Base-by-base conservation (phyloP, 64 coral and sea anemone genomes). In the Montipora efflorescens region DNA sequence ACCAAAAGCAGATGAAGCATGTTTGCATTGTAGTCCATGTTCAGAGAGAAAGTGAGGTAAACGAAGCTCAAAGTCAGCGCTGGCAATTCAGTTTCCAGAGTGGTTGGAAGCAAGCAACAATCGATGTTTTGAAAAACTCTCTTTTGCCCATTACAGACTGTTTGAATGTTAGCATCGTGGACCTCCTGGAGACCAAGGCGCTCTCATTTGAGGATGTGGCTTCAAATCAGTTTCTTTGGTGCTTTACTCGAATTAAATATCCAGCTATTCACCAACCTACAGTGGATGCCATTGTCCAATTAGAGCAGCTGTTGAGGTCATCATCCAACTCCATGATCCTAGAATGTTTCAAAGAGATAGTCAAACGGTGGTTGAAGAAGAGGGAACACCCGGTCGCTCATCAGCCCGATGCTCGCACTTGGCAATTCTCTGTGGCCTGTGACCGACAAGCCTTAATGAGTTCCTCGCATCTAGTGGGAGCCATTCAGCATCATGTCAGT, bases 1-100 rank as follows among this genome's bases (percentile, higher is more conserved):
- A 52, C 16, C 80, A 52, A 67, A 68, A 81, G 15, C 52, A 76
- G 18, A 21, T 45, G 7, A 97, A 97, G 78, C 88, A 97, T 94
- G 95, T 97, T 52, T 97, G 92, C 51, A 91, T 94, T 25, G 76
- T 97, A 19, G 79, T 94, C 45, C 92, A 94, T 84, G 59, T 96
- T 75, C 87, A 91, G 59, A 76, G 95, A 10, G 92, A 89, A 80
- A 81, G 74, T 78, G 58, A 67, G 21, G 44, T 67, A 4, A 79
- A 93, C 8, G 52, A 81, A 64, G 77, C 20, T 75, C 5, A 64
- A 3, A 58, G 15, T 16, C 44, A 94, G 23, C 82, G 77, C 8
- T 94, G 95, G 92, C 95, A 96, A 67, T 96, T 96, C 62, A 96
- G 89, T 84, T 96, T 90, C 59, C 88, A 91, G 11, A 91, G 95